Base-by-base conservation (phyloP, 1,140 invertebrate genomes). In the Mylabris phalerata region DNA sequence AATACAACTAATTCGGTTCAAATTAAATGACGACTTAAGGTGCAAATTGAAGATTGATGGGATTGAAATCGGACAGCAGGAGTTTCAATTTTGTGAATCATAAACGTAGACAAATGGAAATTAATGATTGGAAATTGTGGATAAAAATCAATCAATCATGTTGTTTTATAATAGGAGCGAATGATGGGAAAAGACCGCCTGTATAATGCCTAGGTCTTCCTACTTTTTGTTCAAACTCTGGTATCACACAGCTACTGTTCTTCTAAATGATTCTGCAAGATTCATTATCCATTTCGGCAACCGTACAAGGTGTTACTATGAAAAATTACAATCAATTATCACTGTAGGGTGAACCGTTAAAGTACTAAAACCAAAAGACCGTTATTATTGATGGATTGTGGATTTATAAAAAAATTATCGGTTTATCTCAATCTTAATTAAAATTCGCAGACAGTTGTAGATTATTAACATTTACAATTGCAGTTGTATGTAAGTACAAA, bases 91-190 rank as follows among this genome's bases (percentile, higher is more conserved):
- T 65, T 59, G 56, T 67, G 63, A 65, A 59, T 67, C 63, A 65
- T 46, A 60, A 58, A 64, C 57, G 57, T 59, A 60, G 62, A 60
- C 63, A 67, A 67, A 67, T 67, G 66, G 57, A 67, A 66, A 67
- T 62, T 65, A 67, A 67, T 67, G 66, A 64, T 47, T 19, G 13
- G 26, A 47, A 60, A 61, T 63, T 55, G 44, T 41, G 48, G 55
- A 63, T 61, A 65, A 67, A 58, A 65, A 64, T 64, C 64, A 32
- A 63, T 67, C 57, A 32, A 67, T 67, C 64, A 66, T 61, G 19
- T 19, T 24, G 19, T 32, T 7, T 32, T 7, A 40, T 60, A 65
- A 63, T 40, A 60, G 4, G 41, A 55, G 56, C 63, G 55, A 65
- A 45, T 65, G 61, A 65, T 65, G 63, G 55, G 58, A 62, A 59